phyloP scores from a whole-genome alignment of 2,113 vertebrate species.

The Lampris incognitus region DNA sequence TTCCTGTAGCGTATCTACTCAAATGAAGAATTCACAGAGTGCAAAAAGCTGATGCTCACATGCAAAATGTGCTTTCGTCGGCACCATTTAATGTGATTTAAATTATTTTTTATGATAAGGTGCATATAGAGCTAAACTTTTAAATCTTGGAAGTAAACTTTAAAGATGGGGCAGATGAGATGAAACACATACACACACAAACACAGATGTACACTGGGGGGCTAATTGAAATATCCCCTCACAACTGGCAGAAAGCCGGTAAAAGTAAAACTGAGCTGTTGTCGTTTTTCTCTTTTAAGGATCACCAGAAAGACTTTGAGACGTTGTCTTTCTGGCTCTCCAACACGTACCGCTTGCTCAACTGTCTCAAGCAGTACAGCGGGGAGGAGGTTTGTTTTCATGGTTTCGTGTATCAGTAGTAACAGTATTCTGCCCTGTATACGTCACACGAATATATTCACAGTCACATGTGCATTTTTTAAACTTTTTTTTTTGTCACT shows the following conservation, averaged over 20 bases:
- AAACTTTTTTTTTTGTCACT: slow-evolving; percentile 4
- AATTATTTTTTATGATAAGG: not conserved
- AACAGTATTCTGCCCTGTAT: not conserved
- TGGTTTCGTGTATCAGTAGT: slow-evolving; percentile 14
- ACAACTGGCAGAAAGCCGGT: not conserved
- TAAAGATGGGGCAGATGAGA: no score
- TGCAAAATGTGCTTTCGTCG: not conserved
- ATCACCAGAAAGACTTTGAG: slow-evolving; percentile 89
- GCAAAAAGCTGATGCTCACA: not conserved
- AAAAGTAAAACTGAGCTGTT: not conserved
- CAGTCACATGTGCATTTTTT: not conserved
- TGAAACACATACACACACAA: no score
- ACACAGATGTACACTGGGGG: not conserved
- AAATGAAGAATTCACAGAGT: not conserved
- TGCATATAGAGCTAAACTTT: not conserved
- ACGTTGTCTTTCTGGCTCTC: slow-evolving; percentile 96
- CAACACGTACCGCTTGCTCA: slow-evolving; percentile 92
- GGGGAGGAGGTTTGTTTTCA: slow-evolving; percentile 91
- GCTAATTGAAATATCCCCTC: not conserved
- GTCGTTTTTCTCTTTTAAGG: slow-evolving; percentile 76
- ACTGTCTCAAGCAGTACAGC: slow-evolving; percentile 97
- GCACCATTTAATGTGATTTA: not conserved
- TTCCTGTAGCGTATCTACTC: not conserved
- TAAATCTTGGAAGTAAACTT: no score
- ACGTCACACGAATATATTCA: not conserved